Evolutionary conservation across 2,113 vertebrate species (phyloP), one percentile per base, ranked within the genome.

Genomic region (Cisticola juncidis): DNA sequence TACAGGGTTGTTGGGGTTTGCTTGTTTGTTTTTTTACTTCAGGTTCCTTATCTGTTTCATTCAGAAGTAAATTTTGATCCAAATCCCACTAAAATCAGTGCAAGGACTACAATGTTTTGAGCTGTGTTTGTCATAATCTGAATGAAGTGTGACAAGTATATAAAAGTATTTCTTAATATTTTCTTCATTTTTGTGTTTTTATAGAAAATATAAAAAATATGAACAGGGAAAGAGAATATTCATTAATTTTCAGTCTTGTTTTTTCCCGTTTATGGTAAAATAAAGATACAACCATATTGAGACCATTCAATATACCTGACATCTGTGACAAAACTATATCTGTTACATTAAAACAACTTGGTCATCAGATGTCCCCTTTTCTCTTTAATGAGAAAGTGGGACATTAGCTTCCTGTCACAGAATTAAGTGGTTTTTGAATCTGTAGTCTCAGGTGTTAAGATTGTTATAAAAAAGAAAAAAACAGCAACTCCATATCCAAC

Each of bases 361-460:
- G 44, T 23, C 21, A 85, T 81, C 57, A 78, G 21, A 42, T 54
- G 5, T 25, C 12, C 51, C 54, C 4, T 85, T 88, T 72, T 28
- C 23, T 28, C 33, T 64, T 64, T 74, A 20, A 57, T 61, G 38
- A 78, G 38, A 86, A 83, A 77, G 28, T 7, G 1, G 0, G 2
- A 2, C 15, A 36, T 60, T 53, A 82, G 9, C 24, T 81, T 71
- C 35, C 11, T 48, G 22, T 23, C 14, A 45, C 11, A 53, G 14
- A 83, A 25, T 22, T 18, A 80, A 53, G 22, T 0, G 1, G 0
- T 12, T 86, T 74, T 68, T 40, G 2, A 57, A 73, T 83, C 11
- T 48, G 2, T 40, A 56, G 4, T 36, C 11, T 64, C 1, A 2
- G 57, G 1, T 45, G 8, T 23, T 68, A 40, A 12, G 6, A 12